Conservation (phyloP, 2,888 invertebrate genomes). For the Drosophila seclusa region DNA sequence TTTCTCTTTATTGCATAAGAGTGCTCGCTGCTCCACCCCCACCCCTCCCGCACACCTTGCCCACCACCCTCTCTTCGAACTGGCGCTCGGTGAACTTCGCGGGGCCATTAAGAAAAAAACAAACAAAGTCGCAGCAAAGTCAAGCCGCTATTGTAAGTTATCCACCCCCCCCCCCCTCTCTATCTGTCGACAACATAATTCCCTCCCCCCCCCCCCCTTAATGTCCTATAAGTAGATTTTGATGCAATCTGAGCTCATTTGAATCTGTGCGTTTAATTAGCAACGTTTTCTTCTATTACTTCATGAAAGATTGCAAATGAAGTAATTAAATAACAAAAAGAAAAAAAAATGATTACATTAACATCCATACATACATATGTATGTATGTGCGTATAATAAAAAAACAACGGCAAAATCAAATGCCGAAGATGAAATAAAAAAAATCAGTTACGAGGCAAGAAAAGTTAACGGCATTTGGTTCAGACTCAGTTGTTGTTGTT, state of each 20-base stretch:
- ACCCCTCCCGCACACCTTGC: neutral
- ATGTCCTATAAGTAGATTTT: slow-evolving; percentile 25
- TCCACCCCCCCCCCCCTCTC: neutral
- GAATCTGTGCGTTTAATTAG: slow-evolving; percentile 69
- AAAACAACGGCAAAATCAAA: slow-evolving; percentile 15
- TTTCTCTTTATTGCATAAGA: slow-evolving; percentile 74
- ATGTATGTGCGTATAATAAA: slow-evolving; percentile 2
- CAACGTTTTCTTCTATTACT: slow-evolving; percentile 74
- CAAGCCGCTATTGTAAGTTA: slow-evolving; percentile 60
- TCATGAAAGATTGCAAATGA: slow-evolving; percentile 77
- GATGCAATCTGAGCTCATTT: slow-evolving; percentile 57
- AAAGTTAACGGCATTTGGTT: slow-evolving; percentile 63
- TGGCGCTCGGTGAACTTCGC: slow-evolving; percentile 36
- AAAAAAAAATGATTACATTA: slow-evolving; percentile 11
- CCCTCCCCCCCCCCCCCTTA: neutral
- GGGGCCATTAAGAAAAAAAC: slow-evolving; percentile 39
- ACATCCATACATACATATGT: neutral
- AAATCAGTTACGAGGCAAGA: slow-evolving; percentile 49
- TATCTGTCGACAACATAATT: neutral
- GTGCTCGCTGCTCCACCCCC: neutral
- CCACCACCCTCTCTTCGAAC: neutral
- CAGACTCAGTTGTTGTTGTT: slow-evolving; percentile 25
- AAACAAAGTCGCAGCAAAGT: slow-evolving; percentile 44
- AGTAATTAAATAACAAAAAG: slow-evolving; percentile 67
- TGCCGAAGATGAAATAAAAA: slow-evolving; percentile 34